Base-by-base conservation (phyloP, 2,888 invertebrate species). In the Eurytoma californica region DNA sequence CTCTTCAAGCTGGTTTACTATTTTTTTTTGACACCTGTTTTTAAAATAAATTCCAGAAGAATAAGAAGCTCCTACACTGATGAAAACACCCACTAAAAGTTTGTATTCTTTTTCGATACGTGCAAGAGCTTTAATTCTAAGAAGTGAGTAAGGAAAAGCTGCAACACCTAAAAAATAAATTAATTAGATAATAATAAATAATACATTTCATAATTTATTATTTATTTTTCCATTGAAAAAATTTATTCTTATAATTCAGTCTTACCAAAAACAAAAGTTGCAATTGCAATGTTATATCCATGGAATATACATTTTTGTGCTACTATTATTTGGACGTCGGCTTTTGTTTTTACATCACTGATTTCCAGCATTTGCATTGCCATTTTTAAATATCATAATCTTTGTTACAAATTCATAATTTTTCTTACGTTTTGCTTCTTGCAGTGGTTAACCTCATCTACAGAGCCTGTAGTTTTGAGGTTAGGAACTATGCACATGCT, bases 91-190 rank as follows among this genome's bases (percentile, higher is more conserved):
- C 20, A 68, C 28, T 3, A 51, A 24, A 9, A 75, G 0, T 51
- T 68, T 78, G 20, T 74, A 74, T 58, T 81, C 75, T 0, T 13
- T 39, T 16, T 9, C 0, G 3, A 72, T 28, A 51, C 72, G 76
- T 55, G 72, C 60, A 13, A 65, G 1, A 39, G 1, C 9, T 39
- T 5, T 5, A 9, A 9, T 9, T 9, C 9, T 39, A 9, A 0
- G 5, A 1, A 9, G 0, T 39, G 39, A 1, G 9, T 9, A 39
- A 1, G 39, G 7, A 7, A 39, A 0, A 39, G 7, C 9, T 9
- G 9, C 39, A 39, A 39, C 5, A 18, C 73, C 79, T 79, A 58
- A 57, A 73, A 77, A 77, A 75, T 75, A 68, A n/a, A 65, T 20
- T 53, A 9, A 1, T 9, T 39, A 9, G 39, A 9, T 9, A 39